Evolutionary conservation across 2,797 vertebrate genomes (phyloP).

Genomic region (Lepilemur ruficaudatus): DNA sequence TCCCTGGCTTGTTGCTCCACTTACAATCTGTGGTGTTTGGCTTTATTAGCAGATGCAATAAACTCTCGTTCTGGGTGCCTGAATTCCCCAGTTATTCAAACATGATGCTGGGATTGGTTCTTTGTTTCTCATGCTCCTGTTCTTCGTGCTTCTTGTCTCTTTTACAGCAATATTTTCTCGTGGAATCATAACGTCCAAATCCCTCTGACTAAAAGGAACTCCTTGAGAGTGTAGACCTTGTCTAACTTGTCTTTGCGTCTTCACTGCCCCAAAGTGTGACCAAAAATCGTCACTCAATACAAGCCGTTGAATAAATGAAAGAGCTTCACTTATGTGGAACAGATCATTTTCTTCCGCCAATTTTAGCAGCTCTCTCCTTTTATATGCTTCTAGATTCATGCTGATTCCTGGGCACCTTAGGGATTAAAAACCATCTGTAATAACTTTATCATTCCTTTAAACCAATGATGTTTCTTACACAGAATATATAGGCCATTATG

Average conservation of each 20-base stretch:
- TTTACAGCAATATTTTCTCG: neutral
- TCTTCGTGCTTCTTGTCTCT: neutral
- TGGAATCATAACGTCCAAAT: neutral
- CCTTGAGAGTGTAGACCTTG: neutral
- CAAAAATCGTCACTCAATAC: neutral
- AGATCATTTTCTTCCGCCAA: conserved; percentile 34
- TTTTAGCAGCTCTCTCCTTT: conserved; percentile 26
- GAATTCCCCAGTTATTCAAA: neutral
- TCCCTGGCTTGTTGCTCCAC: neutral
- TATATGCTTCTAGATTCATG: conserved; percentile 12
- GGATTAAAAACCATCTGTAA: conserved; percentile 5
- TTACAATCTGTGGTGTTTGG: neutral
- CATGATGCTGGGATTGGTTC: neutral
- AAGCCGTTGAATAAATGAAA: neutral
- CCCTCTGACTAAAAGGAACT: neutral
- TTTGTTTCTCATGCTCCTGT: neutral
- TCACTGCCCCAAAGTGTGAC: neutral
- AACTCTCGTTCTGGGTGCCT: neutral
- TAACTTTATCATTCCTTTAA: conserved; percentile 17
- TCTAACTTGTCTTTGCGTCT: neutral
- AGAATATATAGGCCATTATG: neutral
- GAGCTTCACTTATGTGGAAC: neutral
- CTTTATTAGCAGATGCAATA: neutral
- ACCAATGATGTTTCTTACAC: neutral
- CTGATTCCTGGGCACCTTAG: conserved; percentile 11